A percentile compares a stretch with the other conserved stretches of the same genome.
Conservation (phyloP, 2,797 vertebrate species). For the Eutrigla gurnardus region DNA sequence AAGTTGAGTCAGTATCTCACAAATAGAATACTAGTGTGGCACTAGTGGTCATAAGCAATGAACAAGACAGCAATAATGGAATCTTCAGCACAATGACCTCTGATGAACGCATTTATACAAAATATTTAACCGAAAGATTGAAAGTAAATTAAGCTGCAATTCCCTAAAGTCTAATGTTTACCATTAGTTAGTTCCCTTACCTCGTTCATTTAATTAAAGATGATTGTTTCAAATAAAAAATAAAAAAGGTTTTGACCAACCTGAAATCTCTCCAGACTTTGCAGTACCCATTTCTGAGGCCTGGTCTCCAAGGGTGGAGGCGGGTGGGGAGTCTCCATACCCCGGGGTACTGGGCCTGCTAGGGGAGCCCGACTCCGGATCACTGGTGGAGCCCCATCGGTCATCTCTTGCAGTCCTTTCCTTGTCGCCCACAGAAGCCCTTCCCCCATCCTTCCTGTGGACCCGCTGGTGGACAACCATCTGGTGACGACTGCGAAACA, state of each 20-base stretch:
- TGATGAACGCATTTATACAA: not conserved
- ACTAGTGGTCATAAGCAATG: not conserved
- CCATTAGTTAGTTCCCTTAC: not conserved
- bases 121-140: not conserved
- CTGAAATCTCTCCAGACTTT: slow-evolving; percentile 80
- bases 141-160: not conserved
- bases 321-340: slow-evolving; percentile 87
- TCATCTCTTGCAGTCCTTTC: slow-evolving; percentile 82
- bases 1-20: slow-evolving; percentile 4
- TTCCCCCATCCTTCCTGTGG: slow-evolving; percentile 86
- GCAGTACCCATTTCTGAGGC: slow-evolving; percentile 86
- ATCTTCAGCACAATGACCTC: not conserved
- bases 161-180: not conserved
- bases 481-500: slow-evolving; percentile 95
- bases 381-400: slow-evolving; percentile 89
- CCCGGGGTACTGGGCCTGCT: slow-evolving; percentile 91
- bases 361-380: slow-evolving; percentile 88
- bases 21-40: not conserved
- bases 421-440: slow-evolving; percentile 73
- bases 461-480: slow-evolving; percentile 94
- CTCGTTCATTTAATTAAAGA: not conserved
- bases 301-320: slow-evolving; percentile 76
- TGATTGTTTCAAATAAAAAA: not conserved
- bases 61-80: not conserved
- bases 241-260: slow-evolving; percentile 54